Evolutionary conservation across 2,113 vertebrate species (phyloP).

Genomic region (Oriolus oriolus): DNA sequence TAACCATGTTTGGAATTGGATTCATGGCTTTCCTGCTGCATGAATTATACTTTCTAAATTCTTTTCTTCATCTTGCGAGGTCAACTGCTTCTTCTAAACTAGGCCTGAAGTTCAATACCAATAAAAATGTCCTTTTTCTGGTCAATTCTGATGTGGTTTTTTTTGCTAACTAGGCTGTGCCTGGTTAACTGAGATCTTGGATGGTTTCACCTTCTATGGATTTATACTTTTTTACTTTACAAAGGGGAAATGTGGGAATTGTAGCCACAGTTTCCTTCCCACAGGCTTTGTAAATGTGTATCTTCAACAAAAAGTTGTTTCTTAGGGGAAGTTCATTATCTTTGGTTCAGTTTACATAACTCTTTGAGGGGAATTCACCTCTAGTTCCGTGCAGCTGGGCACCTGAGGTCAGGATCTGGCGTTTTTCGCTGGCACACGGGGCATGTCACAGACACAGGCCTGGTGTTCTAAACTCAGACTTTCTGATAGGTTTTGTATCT

Average conservation of each 20-base stretch:
- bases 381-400: not conserved
- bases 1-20: not conserved
- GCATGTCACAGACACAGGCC: not conserved
- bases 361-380: not conserved
- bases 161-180: not conserved
- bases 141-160: not conserved
- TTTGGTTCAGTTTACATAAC: slow-evolving; percentile 2
- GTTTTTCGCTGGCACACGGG: not conserved
- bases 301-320: not conserved
- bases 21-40: not conserved
- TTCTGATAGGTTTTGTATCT: not conserved
- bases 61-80: not conserved
- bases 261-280: not conserved
- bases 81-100: not conserved
- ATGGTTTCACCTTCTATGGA: not conserved
- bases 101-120: not conserved
- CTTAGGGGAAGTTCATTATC: not conserved
- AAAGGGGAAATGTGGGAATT: not conserved
- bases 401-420: not conserved
- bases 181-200: not conserved
- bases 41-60: not conserved
- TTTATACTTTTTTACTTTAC: not conserved
- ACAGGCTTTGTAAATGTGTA: not conserved
- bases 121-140: not conserved
- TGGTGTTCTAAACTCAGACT: not conserved